Conservation (phyloP, 1,140 invertebrate genomes). For the Drosophila neocordata region DNA sequence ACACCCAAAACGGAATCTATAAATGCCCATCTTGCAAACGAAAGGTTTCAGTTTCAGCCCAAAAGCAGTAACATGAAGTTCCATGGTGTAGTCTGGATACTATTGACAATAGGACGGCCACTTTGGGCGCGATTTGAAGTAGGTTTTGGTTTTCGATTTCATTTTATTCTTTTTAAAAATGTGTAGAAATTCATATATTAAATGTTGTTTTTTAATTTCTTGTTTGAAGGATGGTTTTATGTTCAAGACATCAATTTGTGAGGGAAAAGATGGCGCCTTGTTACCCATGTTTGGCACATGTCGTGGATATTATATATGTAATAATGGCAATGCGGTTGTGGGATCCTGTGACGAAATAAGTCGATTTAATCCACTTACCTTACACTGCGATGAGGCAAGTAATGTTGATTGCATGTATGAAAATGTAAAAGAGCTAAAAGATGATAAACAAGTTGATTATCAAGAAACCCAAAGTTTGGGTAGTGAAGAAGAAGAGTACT, state of each 20-base stretch:
- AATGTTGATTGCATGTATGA: constrained; percentile 54
- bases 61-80: constrained; percentile 32
- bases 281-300: constrained; percentile 72
- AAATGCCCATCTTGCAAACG: constrained; percentile 32
- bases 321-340: constrained; percentile 62
- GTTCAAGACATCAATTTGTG: constrained; percentile 56
- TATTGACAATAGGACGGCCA: constrained; percentile 26
- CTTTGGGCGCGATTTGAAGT: constrained; percentile 46
- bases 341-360: constrained; percentile 56
- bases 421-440: neutral
- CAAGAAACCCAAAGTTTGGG: constrained; percentile 2
- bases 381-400: constrained; percentile 57
- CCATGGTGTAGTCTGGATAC: constrained; percentile 36
- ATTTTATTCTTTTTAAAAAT: neutral
- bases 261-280: constrained; percentile 59
- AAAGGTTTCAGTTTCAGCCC: constrained; percentile 41
- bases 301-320: constrained; percentile 64
- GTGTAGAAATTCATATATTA: neutral
- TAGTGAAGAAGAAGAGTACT: constrained; percentile 37
- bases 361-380: constrained; percentile 54
- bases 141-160: neutral
- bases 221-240: constrained; percentile 38
- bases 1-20: constrained; percentile 21
- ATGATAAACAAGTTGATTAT: constrained; percentile 2
- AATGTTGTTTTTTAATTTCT: neutral